Evolutionary conservation across 1,140 invertebrate species (phyloP).

Genomic region (Halictus rubicundus): DNA sequence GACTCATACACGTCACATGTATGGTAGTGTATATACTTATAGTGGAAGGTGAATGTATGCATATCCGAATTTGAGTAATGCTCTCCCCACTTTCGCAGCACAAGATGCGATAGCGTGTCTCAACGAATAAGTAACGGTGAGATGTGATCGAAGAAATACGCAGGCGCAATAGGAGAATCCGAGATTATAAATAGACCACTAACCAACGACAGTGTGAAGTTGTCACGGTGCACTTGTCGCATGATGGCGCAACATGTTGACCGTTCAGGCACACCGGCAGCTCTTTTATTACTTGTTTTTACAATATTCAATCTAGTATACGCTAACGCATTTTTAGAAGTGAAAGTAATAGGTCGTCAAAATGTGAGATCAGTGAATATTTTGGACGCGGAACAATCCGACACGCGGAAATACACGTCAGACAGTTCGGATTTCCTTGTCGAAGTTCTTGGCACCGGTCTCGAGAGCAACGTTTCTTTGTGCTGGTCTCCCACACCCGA

Average conservation of each 20-base stretch:
- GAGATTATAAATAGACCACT: conserved; percentile 72
- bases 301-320: conserved; percentile 65
- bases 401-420: background rate
- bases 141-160: conserved; percentile 8
- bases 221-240: conserved; percentile 71
- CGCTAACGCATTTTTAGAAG: conserved; percentile 42
- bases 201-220: conserved; percentile 58
- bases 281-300: conserved; percentile 70
- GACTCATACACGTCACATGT: too few species aligned
- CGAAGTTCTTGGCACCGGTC: conserved; percentile 57
- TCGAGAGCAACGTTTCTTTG: conserved; percentile 56
- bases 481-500: conserved; percentile 58
- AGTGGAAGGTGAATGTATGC: background rate
- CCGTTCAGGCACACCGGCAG: conserved; percentile 67
- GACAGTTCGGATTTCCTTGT: conserved; percentile 37
- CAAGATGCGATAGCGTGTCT: background rate
- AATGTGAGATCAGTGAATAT: conserved; percentile 52
- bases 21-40: too few species aligned
- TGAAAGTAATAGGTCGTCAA: conserved; percentile 29
- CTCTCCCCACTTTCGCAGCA: background rate
- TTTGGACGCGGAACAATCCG: conserved; percentile 11
- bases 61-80: conserved; percentile 12
- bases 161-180: conserved; percentile 34
- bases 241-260: conserved; percentile 78
- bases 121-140: conserved; percentile 3